These are phyloP conservation scores for Micromussa lordhowensis DNA, from an alignment of 92 coral and sea anemone species.

Conservation along the genomic window DNA sequence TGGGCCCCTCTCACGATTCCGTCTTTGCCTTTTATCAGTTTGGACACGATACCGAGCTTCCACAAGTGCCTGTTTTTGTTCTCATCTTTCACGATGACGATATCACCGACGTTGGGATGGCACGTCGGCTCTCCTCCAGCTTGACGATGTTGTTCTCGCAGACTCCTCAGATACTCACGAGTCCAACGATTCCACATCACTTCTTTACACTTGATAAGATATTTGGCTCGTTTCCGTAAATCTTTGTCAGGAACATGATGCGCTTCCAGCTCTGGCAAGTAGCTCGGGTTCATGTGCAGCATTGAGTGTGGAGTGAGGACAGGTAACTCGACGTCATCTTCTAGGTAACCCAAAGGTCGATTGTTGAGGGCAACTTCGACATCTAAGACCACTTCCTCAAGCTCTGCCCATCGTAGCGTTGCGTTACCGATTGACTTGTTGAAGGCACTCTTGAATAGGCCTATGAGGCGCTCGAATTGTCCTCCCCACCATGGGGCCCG, in stretches of 20 bases:
- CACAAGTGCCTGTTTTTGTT: background rate
- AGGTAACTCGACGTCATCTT: conserved; percentile 2
- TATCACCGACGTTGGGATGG: background rate
- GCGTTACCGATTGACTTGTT: conserved; percentile 5
- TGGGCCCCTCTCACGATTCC: conserved; percentile 1
- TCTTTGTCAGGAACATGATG: conserved; percentile 6
- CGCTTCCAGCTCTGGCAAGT: background rate
- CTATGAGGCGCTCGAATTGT: too few relatives aligned
- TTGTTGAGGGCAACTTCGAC: conserved; percentile 10
- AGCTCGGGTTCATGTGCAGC: background rate
- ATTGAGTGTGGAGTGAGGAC: background rate
- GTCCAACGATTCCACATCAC: background rate
- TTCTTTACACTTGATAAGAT: background rate
- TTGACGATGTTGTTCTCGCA: conserved; percentile 4
- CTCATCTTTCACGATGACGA: background rate
- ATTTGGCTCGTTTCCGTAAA: background rate
- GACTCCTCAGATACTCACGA: conserved; percentile 12
- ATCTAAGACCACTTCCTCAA: background rate
- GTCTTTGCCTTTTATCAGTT: background rate
- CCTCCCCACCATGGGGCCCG: too few relatives aligned
- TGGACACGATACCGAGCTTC: background rate
- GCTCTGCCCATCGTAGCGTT: background rate
- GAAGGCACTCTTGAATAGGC: background rate
- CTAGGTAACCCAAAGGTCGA: conserved; percentile 3
- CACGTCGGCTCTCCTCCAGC: conserved; percentile 1